These are phyloP conservation scores for Leptopilina boulardi DNA, from an alignment of 1,140 invertebrate species.

Conservation along the genomic window DNA sequence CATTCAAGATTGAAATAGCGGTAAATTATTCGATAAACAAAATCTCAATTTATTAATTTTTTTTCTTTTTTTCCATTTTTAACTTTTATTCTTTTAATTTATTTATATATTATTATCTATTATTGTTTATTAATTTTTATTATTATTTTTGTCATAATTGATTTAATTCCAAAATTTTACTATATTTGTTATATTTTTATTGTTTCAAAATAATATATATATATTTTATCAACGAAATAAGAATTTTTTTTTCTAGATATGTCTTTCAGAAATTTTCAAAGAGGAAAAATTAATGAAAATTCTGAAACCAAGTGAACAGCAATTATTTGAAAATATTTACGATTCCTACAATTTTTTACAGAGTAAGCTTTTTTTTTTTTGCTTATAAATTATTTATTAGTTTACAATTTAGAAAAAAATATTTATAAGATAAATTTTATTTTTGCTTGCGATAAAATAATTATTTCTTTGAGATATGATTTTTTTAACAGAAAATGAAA, in stretches of 20 bases:
- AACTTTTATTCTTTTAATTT: too few species aligned
- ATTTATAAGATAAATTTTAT: background rate
- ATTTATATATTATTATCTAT: too few species aligned
- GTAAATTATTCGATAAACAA: slow-evolving; percentile 31
- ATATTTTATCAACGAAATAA: background rate
- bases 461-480: background rate
- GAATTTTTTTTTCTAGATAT: background rate
- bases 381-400: background rate
- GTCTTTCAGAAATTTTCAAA: slow-evolving; percentile 8
- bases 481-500: background rate
- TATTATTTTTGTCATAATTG: too few species aligned
- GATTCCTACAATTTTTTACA: background rate
- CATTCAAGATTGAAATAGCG: slow-evolving; percentile 44
- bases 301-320: slow-evolving; percentile 1
- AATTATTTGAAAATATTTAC: background rate
- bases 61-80: too few species aligned
- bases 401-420: background rate
- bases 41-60: background rate
- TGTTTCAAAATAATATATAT: background rate
- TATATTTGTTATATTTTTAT: too few species aligned
- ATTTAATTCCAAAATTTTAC: too few species aligned
- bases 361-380: background rate
- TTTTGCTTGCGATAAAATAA: background rate
- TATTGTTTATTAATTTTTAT: too few species aligned
- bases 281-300: background rate